phyloP scores from a whole-genome alignment of 1,140 invertebrate genomes.

The Megalopta genalis region DNA sequence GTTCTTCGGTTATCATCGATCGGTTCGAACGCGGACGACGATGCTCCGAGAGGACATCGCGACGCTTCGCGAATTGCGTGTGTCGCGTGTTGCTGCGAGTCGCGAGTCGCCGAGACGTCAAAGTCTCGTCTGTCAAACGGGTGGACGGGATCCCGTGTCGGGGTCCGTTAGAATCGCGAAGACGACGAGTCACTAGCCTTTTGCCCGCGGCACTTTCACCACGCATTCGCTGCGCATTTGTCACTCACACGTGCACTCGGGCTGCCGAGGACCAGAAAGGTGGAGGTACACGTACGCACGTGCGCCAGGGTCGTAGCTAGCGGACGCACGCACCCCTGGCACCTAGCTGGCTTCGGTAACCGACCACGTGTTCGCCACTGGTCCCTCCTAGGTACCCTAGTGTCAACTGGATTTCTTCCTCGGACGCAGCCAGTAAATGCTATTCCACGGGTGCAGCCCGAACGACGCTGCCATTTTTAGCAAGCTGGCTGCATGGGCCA shows the following conservation, averaged over 20 bases:
- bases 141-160: constrained; percentile 10
- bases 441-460: constrained; percentile 74
- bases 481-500: constrained; percentile 64
- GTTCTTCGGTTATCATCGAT: too few relatives aligned
- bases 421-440: constrained; percentile 76
- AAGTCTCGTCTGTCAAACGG: constrained; percentile 5
- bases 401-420: constrained; percentile 82
- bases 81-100: too few relatives aligned
- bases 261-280: not conserved
- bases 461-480: constrained; percentile 79
- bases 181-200: constrained; percentile 26
- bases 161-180: not conserved
- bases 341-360: constrained; percentile 30
- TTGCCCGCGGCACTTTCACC: constrained; percentile 34
- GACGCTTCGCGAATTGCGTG: too few relatives aligned
- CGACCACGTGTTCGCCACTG: constrained; percentile 51
- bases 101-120: too few relatives aligned
- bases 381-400: constrained; percentile 43
- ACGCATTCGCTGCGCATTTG: constrained; percentile 19
- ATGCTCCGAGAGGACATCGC: too few relatives aligned
- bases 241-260: constrained; percentile 56
- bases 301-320: constrained; percentile 67
- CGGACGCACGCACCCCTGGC: constrained; percentile 43
- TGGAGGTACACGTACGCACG: constrained; percentile 59
- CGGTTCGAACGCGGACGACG: too few relatives aligned